Base-by-base conservation (phyloP, 2,888 invertebrate genomes). In the Melolontha melolontha region DNA sequence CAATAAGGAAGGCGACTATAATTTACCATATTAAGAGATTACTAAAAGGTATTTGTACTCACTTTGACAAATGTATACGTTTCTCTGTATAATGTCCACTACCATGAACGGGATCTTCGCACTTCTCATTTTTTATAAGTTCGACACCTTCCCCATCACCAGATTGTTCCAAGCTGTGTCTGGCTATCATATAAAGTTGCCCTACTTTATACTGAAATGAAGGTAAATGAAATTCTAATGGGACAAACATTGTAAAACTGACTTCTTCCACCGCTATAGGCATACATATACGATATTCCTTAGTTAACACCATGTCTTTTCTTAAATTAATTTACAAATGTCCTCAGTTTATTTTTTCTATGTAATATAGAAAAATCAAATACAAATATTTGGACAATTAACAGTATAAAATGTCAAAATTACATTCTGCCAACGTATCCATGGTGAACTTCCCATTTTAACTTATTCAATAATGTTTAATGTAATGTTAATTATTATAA, bases 111-210 rank as follows among this genome's bases (percentile, higher is more conserved):
- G 91, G 88, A 85, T 96, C 93, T 71, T 89, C 89, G 77, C 93
- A 92, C 69, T 92, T 89, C 71, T 89, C 88, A 82, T 96, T 96
- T 69, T 92, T 92, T 7, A 96, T 88, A 0, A 96, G 95, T 81
- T 96, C 96, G 0, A 96, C 96, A 2, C 96, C 96, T 83, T 96
- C 95, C 0, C 95, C 95, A 70, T 91, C 90, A 72, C 91, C 92
- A 0, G 95, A 95, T 79, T 97, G 95, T 79, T 96, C 96, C 77
- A 92, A 90, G 81, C 96, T 96, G 80, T 97, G 96, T 59, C 96
- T 89, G 1, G 96, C 95, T 78, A 96, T 96, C 96, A 96, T 97
- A 82, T 96, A 96, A 69, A 96, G 86, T 81, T 97, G 96, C 0
- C 96, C 96, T 75, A 96, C 91, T 74, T 89, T 91, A 82, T 96